Base-by-base conservation (phyloP, 2,113 vertebrate species). In the Pedionomus torquatus region DNA sequence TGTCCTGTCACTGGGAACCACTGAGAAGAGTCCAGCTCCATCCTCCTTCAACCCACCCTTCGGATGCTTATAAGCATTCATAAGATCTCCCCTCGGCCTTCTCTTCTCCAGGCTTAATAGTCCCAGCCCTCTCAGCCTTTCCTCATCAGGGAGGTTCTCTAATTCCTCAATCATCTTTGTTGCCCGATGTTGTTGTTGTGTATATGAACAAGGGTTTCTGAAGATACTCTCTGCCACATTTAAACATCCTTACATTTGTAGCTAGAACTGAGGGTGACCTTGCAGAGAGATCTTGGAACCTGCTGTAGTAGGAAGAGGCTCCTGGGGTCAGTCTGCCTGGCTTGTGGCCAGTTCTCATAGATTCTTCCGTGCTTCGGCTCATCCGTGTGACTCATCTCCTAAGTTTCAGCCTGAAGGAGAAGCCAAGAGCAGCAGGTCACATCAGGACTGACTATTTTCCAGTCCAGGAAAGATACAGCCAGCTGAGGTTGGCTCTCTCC, bases 361-460 rank as follows among this genome's bases (percentile, higher is more conserved):
- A 88, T 69, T 65, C 48, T 76, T 93, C 61, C 16, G 19, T 26
- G 44, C 21, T 75, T 69, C 26, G 9, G 39, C 66, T 0, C 0
- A 25, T 63, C 30, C 58, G 23, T 26, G 21, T 71, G 92, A 93
- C 61, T 93, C 79, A 52, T 51, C 49, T 80, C 39, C 44, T 57
- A 88, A 89, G 60, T 68, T 93, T 48, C 8, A 35, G 87, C 48
- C 70, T 72, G 74, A 80, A 80, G 71, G 57, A 84, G 43, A 90
- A 83, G 80, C 68, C 69, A 81, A 86, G 54, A 83, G 71, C 91
- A 89, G 79, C 63, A 63, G 88, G 91, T 93, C 86, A 77, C 54
- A 92, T 88, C 83, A 90, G 93, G 89, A 80, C 94, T 83, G 76
- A 86, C 70, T 83, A 68, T 77, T 64, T 89, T 89, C 76, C 89